Percentiles rank a stretch among this genome's conserved stretches.
These are phyloP conservation scores for Mugil cephalus DNA, from an alignment of 2,113 vertebrate species.

Conservation along the genomic window DNA sequence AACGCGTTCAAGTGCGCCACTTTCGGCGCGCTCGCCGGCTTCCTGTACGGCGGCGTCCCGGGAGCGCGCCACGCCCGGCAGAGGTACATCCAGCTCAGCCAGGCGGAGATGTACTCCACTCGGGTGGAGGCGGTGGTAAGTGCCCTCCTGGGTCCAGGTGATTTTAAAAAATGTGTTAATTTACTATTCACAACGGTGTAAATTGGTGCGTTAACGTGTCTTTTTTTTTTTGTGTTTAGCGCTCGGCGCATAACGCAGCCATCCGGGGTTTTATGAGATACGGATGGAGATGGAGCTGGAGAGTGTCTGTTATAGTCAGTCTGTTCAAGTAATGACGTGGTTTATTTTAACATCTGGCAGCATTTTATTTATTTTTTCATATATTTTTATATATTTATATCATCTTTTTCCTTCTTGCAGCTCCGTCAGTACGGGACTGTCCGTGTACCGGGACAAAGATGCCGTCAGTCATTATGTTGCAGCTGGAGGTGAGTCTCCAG, in stretches of 20 bases:
- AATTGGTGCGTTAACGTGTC: too few species aligned
- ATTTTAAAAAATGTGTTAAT: too few species aligned
- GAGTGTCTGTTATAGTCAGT: conserved; percentile 87
- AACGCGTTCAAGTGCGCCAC: conserved; percentile 81
- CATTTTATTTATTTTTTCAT: too few species aligned
- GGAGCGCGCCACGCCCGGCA: conserved; percentile 86
- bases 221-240: too few species aligned
- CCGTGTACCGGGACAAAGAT: conserved; percentile 87
- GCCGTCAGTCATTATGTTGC: conserved; percentile 84
- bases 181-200: too few species aligned
- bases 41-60: conserved; percentile 91
- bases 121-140: conserved; percentile 92
- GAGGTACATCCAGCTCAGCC: conserved; percentile 88
- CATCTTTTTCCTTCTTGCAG: conserved; percentile 65
- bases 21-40: conserved; percentile 82
- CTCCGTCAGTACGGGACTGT: conserved; percentile 86
- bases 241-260: conserved; percentile 89
- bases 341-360: not conserved
- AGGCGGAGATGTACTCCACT: conserved; percentile 88
- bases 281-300: conserved; percentile 97
- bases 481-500: conserved; percentile 89
- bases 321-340: conserved; percentile 89
- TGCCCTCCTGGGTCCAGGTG: not conserved
- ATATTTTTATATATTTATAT: too few species aligned
- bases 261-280: conserved; percentile 92